Conservation (phyloP, 2,113 vertebrate species). For the Anarhynchus alexandrinus region DNA sequence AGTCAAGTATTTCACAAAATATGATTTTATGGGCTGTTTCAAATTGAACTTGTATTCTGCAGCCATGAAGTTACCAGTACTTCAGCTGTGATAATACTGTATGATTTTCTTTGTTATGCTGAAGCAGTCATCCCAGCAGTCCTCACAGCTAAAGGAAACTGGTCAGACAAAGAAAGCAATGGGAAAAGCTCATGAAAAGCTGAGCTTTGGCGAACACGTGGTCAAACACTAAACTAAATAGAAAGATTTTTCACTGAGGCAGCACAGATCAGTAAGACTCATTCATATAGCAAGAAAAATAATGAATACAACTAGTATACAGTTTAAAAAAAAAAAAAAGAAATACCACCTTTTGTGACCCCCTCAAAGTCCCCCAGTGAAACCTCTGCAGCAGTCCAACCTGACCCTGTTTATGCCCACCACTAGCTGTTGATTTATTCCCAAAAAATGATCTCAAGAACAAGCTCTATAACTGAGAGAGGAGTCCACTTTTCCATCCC, state of each 20-base stretch:
- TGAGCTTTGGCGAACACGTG: not conserved
- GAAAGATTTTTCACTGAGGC: not conserved
- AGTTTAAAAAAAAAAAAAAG: not conserved
- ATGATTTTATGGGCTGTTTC: not conserved
- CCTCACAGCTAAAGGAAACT: not conserved
- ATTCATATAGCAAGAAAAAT: not conserved
- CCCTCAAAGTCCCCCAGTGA: not conserved
- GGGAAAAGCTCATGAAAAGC: not conserved
- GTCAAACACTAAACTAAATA: not conserved
- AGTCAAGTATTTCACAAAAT: not conserved
- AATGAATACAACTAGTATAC: not conserved
- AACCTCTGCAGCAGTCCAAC: not conserved
- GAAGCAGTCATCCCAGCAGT: not conserved
- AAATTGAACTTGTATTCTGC: not conserved
- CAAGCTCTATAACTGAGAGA: not conserved
- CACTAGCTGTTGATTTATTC: not conserved
- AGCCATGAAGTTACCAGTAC: not conserved
- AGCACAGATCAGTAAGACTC: not conserved
- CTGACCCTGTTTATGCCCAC: not conserved
- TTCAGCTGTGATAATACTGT: not conserved
- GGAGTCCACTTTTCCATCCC: not conserved
- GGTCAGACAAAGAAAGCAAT: not conserved
- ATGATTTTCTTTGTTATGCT: conserved; percentile 5
- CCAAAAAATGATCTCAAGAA: not conserved
- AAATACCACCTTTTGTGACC: accelerated